Percentiles rank a stretch among this genome's conserved stretches.
Conservation (phyloP, 2,113 vertebrate species). For the Vicugna pacos region DNA sequence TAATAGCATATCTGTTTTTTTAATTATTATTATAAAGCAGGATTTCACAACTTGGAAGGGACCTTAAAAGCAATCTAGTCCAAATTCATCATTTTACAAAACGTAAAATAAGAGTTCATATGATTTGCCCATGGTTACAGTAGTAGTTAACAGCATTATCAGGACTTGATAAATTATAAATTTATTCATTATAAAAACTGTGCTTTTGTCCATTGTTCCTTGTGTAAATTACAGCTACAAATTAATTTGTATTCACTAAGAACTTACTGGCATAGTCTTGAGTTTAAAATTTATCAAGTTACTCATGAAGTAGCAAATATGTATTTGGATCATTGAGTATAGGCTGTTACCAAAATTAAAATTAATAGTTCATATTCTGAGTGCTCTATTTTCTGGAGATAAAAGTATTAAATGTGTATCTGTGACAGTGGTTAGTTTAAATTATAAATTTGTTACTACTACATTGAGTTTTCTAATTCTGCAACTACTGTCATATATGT, state of each 20-base stretch:
- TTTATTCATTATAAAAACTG: neutral
- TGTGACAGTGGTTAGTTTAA: neutral
- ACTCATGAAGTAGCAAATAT: neutral
- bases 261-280: neutral
- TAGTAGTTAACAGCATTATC: neutral
- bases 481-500: neutral
- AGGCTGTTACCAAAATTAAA: neutral
- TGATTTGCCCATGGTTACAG: neutral
- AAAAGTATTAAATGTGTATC: neutral
- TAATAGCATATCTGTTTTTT: neutral
- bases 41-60: neutral
- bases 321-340: neutral
- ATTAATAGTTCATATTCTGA: constrained; percentile 14
- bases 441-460: neutral
- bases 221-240: neutral
- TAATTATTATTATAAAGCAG: neutral
- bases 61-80: neutral
- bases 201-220: neutral
- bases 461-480: neutral
- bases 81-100: neutral
- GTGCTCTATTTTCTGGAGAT: neutral
- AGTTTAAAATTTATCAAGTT: neutral
- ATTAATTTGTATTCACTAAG: neutral
- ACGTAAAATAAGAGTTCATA: neutral
- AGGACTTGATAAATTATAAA: neutral